These are phyloP conservation scores for Diachrysia chrysitis DNA, from an alignment of 2,888 invertebrate species.

Conservation along the genomic window DNA sequence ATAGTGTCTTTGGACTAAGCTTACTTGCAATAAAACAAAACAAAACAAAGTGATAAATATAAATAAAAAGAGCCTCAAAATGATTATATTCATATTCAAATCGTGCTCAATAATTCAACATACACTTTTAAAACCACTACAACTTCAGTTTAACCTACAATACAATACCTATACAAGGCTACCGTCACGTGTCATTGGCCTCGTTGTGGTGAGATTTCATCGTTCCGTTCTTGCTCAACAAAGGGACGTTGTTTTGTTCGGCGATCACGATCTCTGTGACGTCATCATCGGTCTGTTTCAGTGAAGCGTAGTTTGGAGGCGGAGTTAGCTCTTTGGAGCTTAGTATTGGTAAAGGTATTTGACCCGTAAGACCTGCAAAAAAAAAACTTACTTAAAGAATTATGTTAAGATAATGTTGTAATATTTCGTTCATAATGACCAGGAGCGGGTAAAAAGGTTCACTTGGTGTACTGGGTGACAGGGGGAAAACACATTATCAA, in stretches of 20 bases:
- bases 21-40: background rate
- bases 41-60: too few species aligned
- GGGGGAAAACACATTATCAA: too few species aligned
- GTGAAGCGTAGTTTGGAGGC: constrained; percentile 78
- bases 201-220: constrained; percentile 56
- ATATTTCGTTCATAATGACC: too few species aligned
- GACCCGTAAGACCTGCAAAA: constrained; percentile 79
- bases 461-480: too few species aligned
- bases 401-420: too few species aligned
- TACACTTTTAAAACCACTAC: constrained; percentile 19
- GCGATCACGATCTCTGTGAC: constrained; percentile 79
- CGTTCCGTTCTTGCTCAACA: constrained; percentile 59
- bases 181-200: constrained; percentile 72
- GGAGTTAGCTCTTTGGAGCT: constrained; percentile 69
- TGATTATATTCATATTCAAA: background rate
- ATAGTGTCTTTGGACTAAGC: too few species aligned
- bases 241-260: constrained; percentile 67
- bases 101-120: background rate
- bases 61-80: too few species aligned
- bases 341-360: constrained; percentile 74
- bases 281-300: constrained; percentile 71
- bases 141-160: constrained; percentile 9
- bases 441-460: too few species aligned
- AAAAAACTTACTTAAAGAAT: constrained; percentile 4
- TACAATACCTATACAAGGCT: constrained; percentile 27